phyloP scores from a whole-genome alignment of 2,888 invertebrate genomes.

The Choristoneura rosaceana region DNA sequence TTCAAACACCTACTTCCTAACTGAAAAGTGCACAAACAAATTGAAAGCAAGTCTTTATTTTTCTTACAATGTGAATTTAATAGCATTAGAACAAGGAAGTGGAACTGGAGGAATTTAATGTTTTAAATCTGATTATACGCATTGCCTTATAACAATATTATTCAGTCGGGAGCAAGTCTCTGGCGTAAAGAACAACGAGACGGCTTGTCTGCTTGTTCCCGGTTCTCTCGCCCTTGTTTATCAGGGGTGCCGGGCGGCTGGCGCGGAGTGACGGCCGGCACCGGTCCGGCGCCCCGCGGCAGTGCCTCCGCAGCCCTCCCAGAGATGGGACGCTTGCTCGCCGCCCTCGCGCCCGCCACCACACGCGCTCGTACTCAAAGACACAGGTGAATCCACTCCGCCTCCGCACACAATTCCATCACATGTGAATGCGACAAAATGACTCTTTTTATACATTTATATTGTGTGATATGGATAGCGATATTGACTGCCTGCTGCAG shows the following conservation, averaged over 20 bases:
- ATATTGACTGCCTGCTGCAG: constrained; percentile 73
- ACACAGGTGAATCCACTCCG: constrained; percentile 68
- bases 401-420: constrained; percentile 50
- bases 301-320: constrained; percentile 70
- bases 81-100: neutral
- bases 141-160: constrained; percentile 81
- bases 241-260: constrained; percentile 58
- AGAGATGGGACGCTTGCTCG: constrained; percentile 76
- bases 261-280: constrained; percentile 30
- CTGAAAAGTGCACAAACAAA: neutral
- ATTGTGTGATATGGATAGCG: constrained; percentile 79
- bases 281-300: constrained; percentile 70
- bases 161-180: constrained; percentile 58
- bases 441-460: constrained; percentile 83
- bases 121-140: constrained; percentile 59
- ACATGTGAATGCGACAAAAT: constrained; percentile 72
- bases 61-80: neutral
- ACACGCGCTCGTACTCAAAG: constrained; percentile 60
- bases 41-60: neutral
- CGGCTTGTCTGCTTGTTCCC: constrained; percentile 83
- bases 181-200: constrained; percentile 77
- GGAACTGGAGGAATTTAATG: neutral
- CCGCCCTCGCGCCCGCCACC: constrained; percentile 57
- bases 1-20: neutral
- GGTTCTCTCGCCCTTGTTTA: constrained; percentile 83